Evolutionary conservation across 2,797 vertebrate genomes (phyloP).

Genomic region (Steatocranus sp.): DNA sequence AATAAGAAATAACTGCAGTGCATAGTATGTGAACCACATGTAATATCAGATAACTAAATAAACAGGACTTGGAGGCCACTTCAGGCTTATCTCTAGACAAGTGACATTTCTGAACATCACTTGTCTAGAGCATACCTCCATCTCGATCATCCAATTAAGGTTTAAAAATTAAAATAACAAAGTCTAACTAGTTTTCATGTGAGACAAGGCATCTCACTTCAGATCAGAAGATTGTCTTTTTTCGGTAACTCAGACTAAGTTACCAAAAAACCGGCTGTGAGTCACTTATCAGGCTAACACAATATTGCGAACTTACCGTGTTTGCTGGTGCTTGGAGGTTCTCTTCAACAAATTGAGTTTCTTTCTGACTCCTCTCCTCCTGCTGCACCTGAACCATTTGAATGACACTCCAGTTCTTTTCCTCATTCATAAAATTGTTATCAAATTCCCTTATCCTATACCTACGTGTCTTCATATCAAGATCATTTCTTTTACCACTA

Average conservation of each 20-base stretch:
- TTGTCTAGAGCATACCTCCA: neutral
- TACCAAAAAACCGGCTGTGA: accelerated
- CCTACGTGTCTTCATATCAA: neutral
- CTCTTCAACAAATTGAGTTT: neutral
- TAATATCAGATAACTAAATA: neutral
- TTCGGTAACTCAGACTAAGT: neutral
- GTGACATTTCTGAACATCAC: neutral
- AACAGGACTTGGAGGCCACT: neutral
- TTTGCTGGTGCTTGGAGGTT: neutral
- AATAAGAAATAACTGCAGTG: neutral
- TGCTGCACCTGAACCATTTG: neutral
- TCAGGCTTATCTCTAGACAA: neutral
- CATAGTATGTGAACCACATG: neutral
- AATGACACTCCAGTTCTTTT: neutral
- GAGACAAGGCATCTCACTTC: neutral
- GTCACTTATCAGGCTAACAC: neutral
- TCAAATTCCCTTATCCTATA: neutral
- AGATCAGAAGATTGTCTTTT: neutral
- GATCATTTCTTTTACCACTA: neutral
- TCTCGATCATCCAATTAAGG: neutral
- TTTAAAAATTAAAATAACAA: neutral
- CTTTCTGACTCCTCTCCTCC: neutral
- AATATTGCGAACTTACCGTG: neutral
- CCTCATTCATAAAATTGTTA: neutral
- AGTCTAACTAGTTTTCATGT: neutral